A percentile compares a stretch with the other conserved stretches of the same genome.
phyloP scores from a whole-genome alignment of 1,140 invertebrate genomes.

The Tribolium castaneum region DNA sequence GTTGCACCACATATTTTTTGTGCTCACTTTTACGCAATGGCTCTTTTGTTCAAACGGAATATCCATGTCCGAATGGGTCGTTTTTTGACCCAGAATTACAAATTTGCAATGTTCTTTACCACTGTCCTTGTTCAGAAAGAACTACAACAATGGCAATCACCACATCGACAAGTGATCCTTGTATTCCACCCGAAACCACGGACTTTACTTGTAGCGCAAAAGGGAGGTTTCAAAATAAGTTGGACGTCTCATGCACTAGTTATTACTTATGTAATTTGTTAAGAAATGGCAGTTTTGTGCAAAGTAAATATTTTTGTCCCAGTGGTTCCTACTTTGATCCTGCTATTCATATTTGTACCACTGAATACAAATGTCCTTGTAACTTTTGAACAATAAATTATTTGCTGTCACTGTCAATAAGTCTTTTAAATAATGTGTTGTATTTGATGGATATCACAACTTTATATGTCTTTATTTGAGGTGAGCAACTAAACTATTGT shows the following conservation, averaged over 20 bases:
- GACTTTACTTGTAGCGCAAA: conserved; percentile 28
- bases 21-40: conserved; percentile 6
- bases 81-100: conserved; percentile 24
- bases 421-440: conserved; percentile 2
- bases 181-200: not conserved
- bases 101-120: not conserved
- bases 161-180: not conserved
- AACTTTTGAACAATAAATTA: conserved; percentile 6
- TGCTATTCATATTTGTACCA: conserved; percentile 29
- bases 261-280: conserved; percentile 40
- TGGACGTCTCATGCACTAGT: not conserved
- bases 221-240: conserved; percentile 25
- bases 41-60: conserved; percentile 1
- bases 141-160: not conserved
- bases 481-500: not conserved
- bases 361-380: conserved; percentile 25
- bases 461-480: conserved; percentile 9
- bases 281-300: conserved; percentile 20
- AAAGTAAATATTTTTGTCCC: conserved; percentile 36
- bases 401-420: conserved; percentile 24
- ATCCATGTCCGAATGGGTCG: not conserved
- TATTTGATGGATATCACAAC: not conserved
- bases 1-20: conserved; percentile 20
- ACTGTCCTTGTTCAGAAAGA: conserved; percentile 1
- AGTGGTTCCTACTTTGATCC: conserved; percentile 37